Evolutionary conservation across 2,888 invertebrate genomes (phyloP).

Genomic region (Oscheius sp.): DNA sequence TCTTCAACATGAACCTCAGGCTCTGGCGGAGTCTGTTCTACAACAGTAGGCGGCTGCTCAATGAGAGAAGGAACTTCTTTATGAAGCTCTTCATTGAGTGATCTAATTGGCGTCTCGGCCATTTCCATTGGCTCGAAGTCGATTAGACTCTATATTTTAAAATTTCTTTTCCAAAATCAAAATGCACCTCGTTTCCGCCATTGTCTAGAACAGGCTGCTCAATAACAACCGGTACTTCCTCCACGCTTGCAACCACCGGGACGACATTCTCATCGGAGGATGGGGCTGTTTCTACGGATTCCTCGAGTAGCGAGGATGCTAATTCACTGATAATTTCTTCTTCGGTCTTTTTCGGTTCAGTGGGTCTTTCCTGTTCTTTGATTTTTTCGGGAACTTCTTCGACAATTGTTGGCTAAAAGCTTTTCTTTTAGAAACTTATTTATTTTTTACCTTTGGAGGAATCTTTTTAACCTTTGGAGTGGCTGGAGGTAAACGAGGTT

Average conservation of each 20-base stretch:
- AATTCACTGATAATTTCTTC: not conserved
- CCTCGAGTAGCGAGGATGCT: not conserved
- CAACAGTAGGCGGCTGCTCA: no score
- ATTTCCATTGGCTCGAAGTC: no score
- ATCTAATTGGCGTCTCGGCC: no score
- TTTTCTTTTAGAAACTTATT: not conserved
- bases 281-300: not conserved
- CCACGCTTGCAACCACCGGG: not conserved
- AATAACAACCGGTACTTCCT: not conserved
- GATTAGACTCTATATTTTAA: no score
- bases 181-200: no score
- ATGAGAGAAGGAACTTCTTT: no score
- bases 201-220: no score
- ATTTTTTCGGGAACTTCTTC: not conserved
- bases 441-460: not conserved
- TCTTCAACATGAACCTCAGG: no score
- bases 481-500: not conserved
- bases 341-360: not conserved
- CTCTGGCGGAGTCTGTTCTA: no score
- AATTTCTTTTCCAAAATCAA: no score
- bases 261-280: conserved; percentile 7
- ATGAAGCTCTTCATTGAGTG: no score
- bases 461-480: not conserved
- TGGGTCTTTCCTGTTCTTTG: not conserved
- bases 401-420: not conserved